Evolutionary conservation across 2,113 vertebrate species (phyloP).

Genomic region (Fregetta grallaria): DNA sequence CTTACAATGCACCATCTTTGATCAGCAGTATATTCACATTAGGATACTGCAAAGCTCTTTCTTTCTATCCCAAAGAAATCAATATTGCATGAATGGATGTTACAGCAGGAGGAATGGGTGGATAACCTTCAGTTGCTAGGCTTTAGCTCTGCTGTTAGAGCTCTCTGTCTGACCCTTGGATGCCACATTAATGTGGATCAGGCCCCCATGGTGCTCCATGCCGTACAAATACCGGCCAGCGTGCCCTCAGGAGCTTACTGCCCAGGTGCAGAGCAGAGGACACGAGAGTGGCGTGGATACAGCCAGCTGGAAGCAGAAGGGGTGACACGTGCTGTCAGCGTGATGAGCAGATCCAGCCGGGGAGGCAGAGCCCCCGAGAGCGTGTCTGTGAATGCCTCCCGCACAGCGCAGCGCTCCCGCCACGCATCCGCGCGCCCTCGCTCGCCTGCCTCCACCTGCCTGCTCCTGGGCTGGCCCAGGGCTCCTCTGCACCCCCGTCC

Average conservation of each 20-base stretch:
- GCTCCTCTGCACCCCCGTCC: not conserved
- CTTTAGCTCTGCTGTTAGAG: not conserved
- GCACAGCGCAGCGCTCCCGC: not conserved
- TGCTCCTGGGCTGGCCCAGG: not conserved
- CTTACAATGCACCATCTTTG: conserved; percentile 34
- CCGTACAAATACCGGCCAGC: not conserved
- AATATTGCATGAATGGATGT: not conserved
- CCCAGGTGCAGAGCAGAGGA: not conserved
- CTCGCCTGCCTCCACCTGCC: not conserved
- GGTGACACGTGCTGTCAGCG: not conserved
- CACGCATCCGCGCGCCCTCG: accelerated
- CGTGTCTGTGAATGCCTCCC: not conserved
- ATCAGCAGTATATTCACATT: conserved; percentile 14
- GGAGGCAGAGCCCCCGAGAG: not conserved
- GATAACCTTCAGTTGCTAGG: not conserved
- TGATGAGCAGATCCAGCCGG: not conserved
- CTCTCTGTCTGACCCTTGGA: not conserved
- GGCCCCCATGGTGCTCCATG: accelerated
- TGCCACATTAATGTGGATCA: not conserved
- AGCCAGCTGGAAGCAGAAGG: not conserved
- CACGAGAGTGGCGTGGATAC: accelerated
- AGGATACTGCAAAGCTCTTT: conserved; percentile 34
- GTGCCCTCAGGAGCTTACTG: not conserved
- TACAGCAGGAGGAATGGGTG: not conserved
- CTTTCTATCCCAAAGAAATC: conserved; percentile 42